Evolutionary conservation across 1,140 invertebrate genomes (phyloP), one percentile per base, ranked within the genome.

Genomic region (Brachionus rubens): DNA sequence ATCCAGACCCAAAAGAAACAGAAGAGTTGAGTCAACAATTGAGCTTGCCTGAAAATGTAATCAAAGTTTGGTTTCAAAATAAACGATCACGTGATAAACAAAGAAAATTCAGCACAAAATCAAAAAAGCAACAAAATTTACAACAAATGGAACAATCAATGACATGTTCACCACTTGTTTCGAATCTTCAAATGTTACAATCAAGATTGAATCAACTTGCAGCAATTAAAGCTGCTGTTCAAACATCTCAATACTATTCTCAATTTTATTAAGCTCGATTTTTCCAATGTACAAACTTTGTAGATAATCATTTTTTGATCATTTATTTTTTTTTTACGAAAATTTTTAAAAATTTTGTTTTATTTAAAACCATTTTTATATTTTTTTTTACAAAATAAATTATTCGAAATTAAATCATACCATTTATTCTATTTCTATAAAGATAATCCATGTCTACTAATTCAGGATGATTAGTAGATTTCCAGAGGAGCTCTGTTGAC

Each of bases 11-110:
- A 48, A 65, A 59, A 65, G 41, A 59, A 16, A 76, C 54, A 1
- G 75, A 76, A 50, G 28, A 59, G 2, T 24, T 76, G 14, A 36
- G 50, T 24, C 14, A 41, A 50, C 54, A 62, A 67, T 67, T 76
- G 26, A 16, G 19, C 6, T 40, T 76, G 30, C 52, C 48, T 12
- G 75, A 76, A 48, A 76, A 76, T 62, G 56, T 62, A 3, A 76
- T 76, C 16, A 59, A 59, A 21, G 75, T 76, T 7, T 76, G 75
- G 75, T 76, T 76, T 43, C 75, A 76, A 41, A 76, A 76, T 26
- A 76, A 76, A 50, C 12, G 75, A 47, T 62, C 54, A 47, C 75
- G 75, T 41, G 75, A 76, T 21, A 76, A 76, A 12, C 48, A 76
- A 50, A 50, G 72, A 28, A 76, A 56, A 48, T 56, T 41, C 33